A percentile compares a stretch with the other conserved stretches of the same genome.
Conservation (phyloP, 2,113 vertebrate genomes). For the Datnioides undecimradiatus region DNA sequence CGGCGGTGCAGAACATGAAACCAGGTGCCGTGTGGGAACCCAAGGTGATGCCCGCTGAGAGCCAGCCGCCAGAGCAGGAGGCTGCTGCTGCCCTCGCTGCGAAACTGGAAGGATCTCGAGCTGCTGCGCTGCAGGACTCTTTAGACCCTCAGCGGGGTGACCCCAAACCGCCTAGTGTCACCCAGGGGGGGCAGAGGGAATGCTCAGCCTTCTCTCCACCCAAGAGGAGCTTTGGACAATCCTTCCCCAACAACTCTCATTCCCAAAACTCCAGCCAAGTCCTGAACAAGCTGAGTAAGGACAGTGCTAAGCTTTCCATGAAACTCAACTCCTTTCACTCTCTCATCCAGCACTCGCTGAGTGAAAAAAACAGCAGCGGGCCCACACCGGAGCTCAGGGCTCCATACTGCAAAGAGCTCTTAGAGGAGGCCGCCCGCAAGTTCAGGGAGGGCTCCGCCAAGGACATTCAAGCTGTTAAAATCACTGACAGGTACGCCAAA, state of each 20-base stretch:
- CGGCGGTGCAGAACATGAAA: conserved; percentile 91
- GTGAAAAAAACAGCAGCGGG: conserved; percentile 80
- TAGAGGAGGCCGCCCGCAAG: conserved; percentile 90
- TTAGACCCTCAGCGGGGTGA: conserved; percentile 75
- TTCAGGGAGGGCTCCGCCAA: conserved; percentile 86
- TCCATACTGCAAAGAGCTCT: conserved; percentile 88
- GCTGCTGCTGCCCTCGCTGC: conserved; percentile 59
- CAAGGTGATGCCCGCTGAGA: conserved; percentile 82
- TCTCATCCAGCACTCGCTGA: conserved; percentile 88
- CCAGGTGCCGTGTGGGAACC: conserved; percentile 89
- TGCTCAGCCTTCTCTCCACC: conserved; percentile 94
- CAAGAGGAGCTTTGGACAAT: conserved; percentile 86
- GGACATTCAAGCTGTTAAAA: conserved; percentile 85
- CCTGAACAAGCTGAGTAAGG: conserved; percentile 89
- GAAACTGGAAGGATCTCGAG: conserved; percentile 86
- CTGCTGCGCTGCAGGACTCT: conserved; percentile 70
- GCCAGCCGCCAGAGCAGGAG: conserved; percentile 83
- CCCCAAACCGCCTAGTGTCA: conserved; percentile 67
- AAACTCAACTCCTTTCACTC: conserved; percentile 91
- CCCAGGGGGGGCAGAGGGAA: conserved; percentile 85
- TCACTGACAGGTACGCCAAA: conserved; percentile 86
- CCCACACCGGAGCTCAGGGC: conserved; percentile 82
- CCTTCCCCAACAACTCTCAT: conserved; percentile 80
- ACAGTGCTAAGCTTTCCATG: conserved; percentile 83
- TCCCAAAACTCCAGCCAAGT: conserved; percentile 74